These are phyloP conservation scores for Coendou prehensilis DNA, from an alignment of 2,797 vertebrate genomes.

Conservation along the genomic window DNA sequence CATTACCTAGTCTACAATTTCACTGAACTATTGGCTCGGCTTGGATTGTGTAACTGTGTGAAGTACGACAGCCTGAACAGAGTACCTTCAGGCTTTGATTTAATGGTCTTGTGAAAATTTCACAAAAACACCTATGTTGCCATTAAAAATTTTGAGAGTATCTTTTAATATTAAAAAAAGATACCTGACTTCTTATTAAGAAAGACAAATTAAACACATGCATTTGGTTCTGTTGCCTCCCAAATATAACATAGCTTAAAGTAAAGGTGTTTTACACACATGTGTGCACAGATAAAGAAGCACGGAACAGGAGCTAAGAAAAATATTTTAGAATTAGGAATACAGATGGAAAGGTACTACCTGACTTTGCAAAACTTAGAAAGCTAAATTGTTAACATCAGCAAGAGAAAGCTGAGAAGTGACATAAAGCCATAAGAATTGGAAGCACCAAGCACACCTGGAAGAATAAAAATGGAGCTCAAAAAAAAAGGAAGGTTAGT, in stretches of 20 bases:
- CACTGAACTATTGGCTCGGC: background rate
- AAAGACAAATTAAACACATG: background rate
- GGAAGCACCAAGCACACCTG: background rate
- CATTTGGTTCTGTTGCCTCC: background rate
- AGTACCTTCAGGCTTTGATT: background rate
- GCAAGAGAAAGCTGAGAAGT: background rate
- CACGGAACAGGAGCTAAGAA: background rate
- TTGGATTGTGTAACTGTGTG: background rate
- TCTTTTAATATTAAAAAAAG: background rate
- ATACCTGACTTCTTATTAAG: background rate
- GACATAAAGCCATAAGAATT: background rate
- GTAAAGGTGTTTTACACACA: background rate
- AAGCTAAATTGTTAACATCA: constrained; percentile 2
- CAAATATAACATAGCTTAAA: background rate
- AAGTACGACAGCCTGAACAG: background rate
- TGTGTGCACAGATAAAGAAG: background rate
- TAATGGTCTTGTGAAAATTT: background rate
- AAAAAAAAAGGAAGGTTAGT: background rate
- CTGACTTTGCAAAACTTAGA: background rate
- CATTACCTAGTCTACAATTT: background rate
- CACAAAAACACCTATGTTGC: background rate
- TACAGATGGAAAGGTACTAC: background rate
- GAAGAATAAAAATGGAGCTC: background rate
- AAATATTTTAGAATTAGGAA: background rate
- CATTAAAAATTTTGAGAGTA: constrained; percentile 26